A percentile compares a stretch with the other conserved stretches of the same genome.
phyloP scores from a whole-genome alignment of 2,797 vertebrate species.

The Zenarchopterus dispar region DNA sequence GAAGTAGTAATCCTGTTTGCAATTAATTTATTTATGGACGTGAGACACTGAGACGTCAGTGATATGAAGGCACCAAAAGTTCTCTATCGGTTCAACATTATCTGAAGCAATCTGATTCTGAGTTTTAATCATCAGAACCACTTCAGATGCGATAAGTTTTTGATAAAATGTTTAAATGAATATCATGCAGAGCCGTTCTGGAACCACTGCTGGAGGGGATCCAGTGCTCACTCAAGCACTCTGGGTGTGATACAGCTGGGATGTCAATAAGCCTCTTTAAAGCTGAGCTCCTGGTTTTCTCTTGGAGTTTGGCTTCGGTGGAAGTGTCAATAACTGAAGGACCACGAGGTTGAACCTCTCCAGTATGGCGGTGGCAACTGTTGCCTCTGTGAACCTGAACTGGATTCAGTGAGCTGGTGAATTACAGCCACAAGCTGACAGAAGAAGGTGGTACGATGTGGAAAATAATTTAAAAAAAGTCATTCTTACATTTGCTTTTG shows the following conservation, averaged over 20 bases:
- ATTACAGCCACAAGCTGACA: too few relatives aligned
- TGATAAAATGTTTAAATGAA: neutral
- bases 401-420: too few relatives aligned
- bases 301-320: neutral
- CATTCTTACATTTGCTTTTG: too few relatives aligned
- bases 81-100: too few relatives aligned
- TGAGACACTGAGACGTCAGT: neutral
- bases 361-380: too few relatives aligned
- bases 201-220: conserved; percentile 1
- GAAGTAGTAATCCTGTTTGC: too few relatives aligned
- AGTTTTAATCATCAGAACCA: neutral
- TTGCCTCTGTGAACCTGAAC: too few relatives aligned
- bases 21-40: too few relatives aligned
- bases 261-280: neutral
- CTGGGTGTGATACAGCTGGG: neutral
- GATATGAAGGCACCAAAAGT: neutral
- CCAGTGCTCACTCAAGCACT: neutral
- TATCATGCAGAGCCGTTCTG: conserved; percentile 4
- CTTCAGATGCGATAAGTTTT: neutral
- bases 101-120: neutral
- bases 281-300: neutral
- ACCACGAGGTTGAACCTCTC: too few relatives aligned
- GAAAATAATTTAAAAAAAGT: too few relatives aligned
- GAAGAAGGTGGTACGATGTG: too few relatives aligned
- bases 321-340: neutral